Conservation (phyloP, 1,140 invertebrate species). For the Tetragnatha versicolor region DNA sequence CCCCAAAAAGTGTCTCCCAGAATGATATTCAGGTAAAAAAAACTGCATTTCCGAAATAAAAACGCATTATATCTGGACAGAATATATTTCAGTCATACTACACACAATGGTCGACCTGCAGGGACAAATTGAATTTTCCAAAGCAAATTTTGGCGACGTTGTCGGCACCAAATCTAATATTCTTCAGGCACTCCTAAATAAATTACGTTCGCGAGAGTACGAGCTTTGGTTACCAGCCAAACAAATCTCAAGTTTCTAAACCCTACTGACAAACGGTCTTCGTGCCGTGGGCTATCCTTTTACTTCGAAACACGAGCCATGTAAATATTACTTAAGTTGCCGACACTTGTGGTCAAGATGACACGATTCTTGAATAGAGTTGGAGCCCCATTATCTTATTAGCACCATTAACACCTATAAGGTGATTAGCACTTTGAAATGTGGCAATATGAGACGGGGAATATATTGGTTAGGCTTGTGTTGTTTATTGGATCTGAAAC, state of each 20-base stretch:
- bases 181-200: slow-evolving; percentile 45
- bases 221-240: slow-evolving; percentile 50
- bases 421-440: no score
- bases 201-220: slow-evolving; percentile 40
- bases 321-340: background rate
- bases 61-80: slow-evolving; percentile 23
- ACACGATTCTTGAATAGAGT: no score
- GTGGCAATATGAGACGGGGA: no score
- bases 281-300: background rate
- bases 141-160: slow-evolving; percentile 45
- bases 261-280: slow-evolving; percentile 24
- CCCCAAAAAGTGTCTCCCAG: no score
- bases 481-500: no score
- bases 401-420: no score
- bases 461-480: no score
- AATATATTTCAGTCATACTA: slow-evolving; percentile 25
- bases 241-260: slow-evolving; percentile 43
- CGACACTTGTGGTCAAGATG: background rate
- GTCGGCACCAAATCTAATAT: slow-evolving; percentile 51
- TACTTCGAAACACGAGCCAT: background rate
- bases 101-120: background rate
- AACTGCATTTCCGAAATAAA: slow-evolving; percentile 23
- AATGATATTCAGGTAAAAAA: no score
- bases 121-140: slow-evolving; percentile 46
- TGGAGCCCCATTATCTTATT: no score